Evolutionary conservation across 2,113 vertebrate genomes (phyloP).

Genomic region (Numenius arquata): DNA sequence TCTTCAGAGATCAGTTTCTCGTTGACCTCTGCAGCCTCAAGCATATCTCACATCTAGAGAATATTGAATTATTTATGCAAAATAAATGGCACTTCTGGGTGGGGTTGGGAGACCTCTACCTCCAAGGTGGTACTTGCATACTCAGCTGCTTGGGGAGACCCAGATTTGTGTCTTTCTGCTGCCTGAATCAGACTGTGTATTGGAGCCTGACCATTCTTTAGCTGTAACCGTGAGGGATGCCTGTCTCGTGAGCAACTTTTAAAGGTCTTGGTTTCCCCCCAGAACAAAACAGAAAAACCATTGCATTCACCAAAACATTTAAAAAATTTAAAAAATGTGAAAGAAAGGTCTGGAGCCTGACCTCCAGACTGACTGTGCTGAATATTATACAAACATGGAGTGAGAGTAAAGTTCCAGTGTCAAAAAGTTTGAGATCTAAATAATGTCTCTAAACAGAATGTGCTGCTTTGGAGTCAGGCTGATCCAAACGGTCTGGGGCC

Average conservation of each 20-base stretch:
- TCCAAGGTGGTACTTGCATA: neutral
- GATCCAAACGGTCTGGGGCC: rapidly evolving
- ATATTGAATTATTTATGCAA: neutral
- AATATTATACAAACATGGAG: rapidly evolving
- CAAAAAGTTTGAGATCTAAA: neutral
- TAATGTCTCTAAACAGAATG: neutral
- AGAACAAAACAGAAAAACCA: neutral
- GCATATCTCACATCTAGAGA: neutral
- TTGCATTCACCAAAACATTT: neutral
- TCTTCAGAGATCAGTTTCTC: neutral
- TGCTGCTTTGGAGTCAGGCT: neutral
- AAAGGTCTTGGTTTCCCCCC: neutral
- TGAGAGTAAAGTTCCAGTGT: neutral
- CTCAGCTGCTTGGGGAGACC: neutral
- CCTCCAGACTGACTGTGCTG: neutral
- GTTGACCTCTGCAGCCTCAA: neutral
- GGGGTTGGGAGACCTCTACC: neutral
- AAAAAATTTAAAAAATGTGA: rapidly evolving
- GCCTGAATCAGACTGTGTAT: neutral
- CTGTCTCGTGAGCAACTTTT: neutral
- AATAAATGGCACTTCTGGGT: neutral
- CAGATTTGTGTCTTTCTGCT: neutral
- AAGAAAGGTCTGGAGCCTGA: neutral
- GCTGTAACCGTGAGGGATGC: neutral
- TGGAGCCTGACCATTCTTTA: neutral